These are phyloP conservation scores for Pampusana beccarii DNA, from an alignment of 2,113 vertebrate species.

Conservation along the genomic window DNA sequence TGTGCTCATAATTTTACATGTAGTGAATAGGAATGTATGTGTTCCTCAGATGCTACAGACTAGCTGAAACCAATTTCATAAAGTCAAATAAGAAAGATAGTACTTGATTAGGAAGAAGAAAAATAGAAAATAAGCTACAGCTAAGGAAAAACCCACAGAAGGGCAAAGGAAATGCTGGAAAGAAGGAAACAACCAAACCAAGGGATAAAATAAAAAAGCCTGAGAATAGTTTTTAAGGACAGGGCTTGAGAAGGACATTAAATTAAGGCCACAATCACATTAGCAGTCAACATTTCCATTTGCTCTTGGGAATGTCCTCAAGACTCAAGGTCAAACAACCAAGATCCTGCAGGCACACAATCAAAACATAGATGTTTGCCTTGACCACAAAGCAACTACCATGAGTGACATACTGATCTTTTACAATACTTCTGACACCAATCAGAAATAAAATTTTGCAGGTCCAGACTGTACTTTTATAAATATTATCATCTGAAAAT, in stretches of 20 bases:
- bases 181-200: background rate
- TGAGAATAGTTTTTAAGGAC: background rate
- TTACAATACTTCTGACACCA: background rate
- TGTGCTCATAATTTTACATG: background rate
- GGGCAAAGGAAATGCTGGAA: background rate
- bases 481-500: background rate
- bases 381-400: background rate
- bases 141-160: background rate
- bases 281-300: background rate
- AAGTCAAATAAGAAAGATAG: background rate
- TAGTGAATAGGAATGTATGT: background rate
- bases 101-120: background rate
- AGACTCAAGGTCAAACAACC: background rate
- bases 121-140: background rate
- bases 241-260: background rate
- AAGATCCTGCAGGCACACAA: background rate
- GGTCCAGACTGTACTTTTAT: background rate
- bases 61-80: background rate
- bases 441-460: background rate
- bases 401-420: background rate
- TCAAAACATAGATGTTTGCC: background rate
- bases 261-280: background rate
- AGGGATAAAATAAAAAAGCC: background rate
- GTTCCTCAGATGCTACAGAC: background rate
- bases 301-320: background rate